phyloP scores from a whole-genome alignment of 2,888 invertebrate species.

The Hydroisotoma schaefferi region DNA sequence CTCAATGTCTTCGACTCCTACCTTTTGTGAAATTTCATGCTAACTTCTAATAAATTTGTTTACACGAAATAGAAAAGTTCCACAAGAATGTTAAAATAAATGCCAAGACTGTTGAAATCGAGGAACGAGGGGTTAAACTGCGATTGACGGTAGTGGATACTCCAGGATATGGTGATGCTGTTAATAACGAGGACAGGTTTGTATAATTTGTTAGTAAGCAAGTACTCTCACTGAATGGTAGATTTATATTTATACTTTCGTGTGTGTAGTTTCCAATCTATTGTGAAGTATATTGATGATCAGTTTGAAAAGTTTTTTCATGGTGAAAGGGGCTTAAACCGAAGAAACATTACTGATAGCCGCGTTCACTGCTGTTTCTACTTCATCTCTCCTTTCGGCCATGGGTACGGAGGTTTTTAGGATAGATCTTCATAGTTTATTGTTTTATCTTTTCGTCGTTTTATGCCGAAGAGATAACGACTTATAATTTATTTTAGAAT shows the following conservation, averaged over 20 bases:
- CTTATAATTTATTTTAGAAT: slow-evolving; percentile 62
- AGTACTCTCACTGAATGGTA: no score
- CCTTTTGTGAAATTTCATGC: no score
- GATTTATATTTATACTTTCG: neutral
- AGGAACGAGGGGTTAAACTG: slow-evolving; percentile 89
- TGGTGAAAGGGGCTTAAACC: slow-evolving; percentile 91
- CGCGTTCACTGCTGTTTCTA: slow-evolving; percentile 97
- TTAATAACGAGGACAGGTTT: slow-evolving; percentile 78
- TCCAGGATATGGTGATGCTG: slow-evolving; percentile 92
- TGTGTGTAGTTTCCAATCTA: slow-evolving; percentile 67
- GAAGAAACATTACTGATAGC: slow-evolving; percentile 94
- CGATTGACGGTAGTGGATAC: slow-evolving; percentile 92
- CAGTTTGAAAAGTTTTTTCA: slow-evolving; percentile 89
- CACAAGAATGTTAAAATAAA: slow-evolving; percentile 85
- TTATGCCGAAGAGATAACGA: no score
- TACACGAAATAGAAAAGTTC: slow-evolving; percentile 19
- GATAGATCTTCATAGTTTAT: neutral
- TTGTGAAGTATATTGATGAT: slow-evolving; percentile 94
- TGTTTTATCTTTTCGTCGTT: no score
- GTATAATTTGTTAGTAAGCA: neutral
- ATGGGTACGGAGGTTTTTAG: slow-evolving; percentile 73
- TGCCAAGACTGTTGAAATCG: slow-evolving; percentile 93
- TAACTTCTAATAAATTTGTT: neutral
- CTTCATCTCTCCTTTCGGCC: slow-evolving; percentile 94
- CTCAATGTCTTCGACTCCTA: no score